Percentiles rank a stretch among this genome's conserved stretches.
Conservation (phyloP, 1,140 invertebrate species). For the Planococcus citri region DNA sequence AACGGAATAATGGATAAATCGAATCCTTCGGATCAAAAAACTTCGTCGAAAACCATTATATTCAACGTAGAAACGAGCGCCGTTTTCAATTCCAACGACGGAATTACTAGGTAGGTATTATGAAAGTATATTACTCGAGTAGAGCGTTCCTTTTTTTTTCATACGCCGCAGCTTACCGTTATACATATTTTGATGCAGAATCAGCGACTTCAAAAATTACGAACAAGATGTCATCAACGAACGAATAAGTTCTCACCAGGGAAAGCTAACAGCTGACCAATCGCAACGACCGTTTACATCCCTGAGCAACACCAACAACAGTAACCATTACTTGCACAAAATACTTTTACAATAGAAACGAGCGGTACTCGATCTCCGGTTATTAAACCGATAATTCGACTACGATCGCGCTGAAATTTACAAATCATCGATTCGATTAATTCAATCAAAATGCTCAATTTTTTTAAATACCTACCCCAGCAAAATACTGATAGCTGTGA, state of each 20-base stretch:
- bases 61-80: conserved; percentile 34
- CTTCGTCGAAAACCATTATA: conserved; percentile 37
- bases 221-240: conserved; percentile 3
- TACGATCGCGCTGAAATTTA: too few relatives aligned
- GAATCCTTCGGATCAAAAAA: conserved; percentile 30
- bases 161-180: too few relatives aligned
- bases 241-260: not conserved
- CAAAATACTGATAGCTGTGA: too few relatives aligned
- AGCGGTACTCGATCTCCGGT: too few relatives aligned
- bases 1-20: conserved; percentile 48
- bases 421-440: too few relatives aligned
- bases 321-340: too few relatives aligned
- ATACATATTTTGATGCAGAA: conserved; percentile 27
- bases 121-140: too few relatives aligned
- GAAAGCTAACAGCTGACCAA: conserved; percentile 25
- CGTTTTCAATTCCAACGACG: not conserved
- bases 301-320: conserved; percentile 12
- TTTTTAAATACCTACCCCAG: too few relatives aligned
- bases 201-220: conserved; percentile 22
- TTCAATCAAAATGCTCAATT: too few relatives aligned
- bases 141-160: too few relatives aligned
- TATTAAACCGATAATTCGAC: too few relatives aligned
- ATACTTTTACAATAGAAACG: too few relatives aligned
- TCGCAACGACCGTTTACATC: conserved; percentile 30
- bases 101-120: not conserved